Evolutionary conservation across 2,888 invertebrate genomes (phyloP), one percentile per base, ranked within the genome.

Genomic region (Apodemia zela): DNA sequence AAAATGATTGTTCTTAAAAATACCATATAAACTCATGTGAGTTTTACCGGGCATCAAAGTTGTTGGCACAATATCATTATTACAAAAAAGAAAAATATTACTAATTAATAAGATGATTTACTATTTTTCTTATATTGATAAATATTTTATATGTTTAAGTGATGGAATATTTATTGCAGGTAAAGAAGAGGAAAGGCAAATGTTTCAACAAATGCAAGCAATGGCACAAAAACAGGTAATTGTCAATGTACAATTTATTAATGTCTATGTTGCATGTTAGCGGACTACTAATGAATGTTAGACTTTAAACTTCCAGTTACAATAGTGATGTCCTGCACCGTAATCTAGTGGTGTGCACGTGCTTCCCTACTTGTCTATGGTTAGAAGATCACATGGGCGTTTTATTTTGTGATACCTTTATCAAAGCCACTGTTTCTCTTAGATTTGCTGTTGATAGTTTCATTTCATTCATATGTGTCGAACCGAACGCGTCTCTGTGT

Each of bases 161-260:
- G 45, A 63, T 62, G 45, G 64, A 66, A 59, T 61, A 75, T 71
- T 89, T 87, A 88, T 72, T 72, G 66, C 94, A 97, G 97, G 97
- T 87, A 98, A 98, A 94, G 98, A 98, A 92, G 97, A 98, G 92
- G 98, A 98, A 93, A 94, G 97, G 77, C 96, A 97, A 93, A 97
- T 98, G 97, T 97, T 98, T 92, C 97, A 98, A 93, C 98, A 98
- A 93, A 97, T 98, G 97, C 98, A 98, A 89, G 96, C 97, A 75
- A 96, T 97, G 96, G 97, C 97, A 81, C 98, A 98, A 90, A 98
- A 98, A 93, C 98, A 98, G 97, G 98, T 98, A 82, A 89, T 82
- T 89, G 82, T 83, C 76, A 72, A 65, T 64, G 62, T 64, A 65
- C 64, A 62, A 42, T 18, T 72, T 5, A 42, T 42, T 68, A 73